Conservation (phyloP, 2,888 invertebrate genomes). For the Epiblema foenella region DNA sequence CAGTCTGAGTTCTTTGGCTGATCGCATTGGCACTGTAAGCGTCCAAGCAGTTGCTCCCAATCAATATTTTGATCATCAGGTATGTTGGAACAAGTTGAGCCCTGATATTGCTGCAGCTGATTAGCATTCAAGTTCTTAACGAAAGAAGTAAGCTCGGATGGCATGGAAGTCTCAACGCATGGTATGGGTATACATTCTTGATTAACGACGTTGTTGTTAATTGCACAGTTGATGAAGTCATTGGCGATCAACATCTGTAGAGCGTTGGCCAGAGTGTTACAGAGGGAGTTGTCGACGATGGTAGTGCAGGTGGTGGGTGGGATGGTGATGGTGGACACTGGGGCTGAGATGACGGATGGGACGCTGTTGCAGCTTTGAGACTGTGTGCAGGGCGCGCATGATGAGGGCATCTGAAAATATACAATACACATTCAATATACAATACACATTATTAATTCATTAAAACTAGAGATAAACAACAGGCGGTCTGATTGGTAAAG, state of each 20-base stretch:
- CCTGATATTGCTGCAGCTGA: background rate
- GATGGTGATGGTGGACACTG: conserved; percentile 43
- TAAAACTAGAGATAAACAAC: no score
- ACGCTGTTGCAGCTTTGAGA: background rate
- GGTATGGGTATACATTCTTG: conserved; percentile 45
- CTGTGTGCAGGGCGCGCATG: background rate
- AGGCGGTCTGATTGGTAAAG: no score
- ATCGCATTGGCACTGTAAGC: background rate
- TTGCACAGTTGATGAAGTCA: conserved; percentile 59
- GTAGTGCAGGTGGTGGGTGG: conserved; percentile 51
- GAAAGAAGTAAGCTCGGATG: conserved; percentile 7
- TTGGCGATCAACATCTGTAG: conserved; percentile 67
- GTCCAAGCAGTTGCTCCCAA: conserved; percentile 2
- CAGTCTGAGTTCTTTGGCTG: background rate
- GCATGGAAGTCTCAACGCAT: conserved; percentile 40
- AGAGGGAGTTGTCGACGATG: conserved; percentile 64
- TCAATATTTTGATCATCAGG: background rate
- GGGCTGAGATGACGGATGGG: conserved; percentile 35
- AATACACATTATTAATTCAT: no score
- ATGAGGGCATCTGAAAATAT: conserved; percentile 24
- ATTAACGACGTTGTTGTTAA: conserved; percentile 30
- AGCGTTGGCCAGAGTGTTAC: conserved; percentile 67
- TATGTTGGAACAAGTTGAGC: background rate
- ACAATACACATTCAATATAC: background rate
- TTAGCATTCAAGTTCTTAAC: conserved; percentile 13